Conservation (phyloP, 2,888 invertebrate genomes). For the Ellobium chinense region DNA sequence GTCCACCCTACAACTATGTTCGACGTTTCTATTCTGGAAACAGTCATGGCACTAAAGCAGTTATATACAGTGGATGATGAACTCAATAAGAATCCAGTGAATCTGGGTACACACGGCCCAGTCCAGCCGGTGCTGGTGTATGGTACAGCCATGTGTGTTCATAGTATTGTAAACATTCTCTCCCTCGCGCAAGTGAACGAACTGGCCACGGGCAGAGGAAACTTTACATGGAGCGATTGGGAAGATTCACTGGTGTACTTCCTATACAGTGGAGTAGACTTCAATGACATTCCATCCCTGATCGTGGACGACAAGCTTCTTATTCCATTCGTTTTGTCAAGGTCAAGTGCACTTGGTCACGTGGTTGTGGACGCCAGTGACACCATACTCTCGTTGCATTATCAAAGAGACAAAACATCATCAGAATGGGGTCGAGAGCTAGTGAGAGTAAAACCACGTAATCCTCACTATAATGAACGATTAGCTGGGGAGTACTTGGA, state of each 20-base stretch:
- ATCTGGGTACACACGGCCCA: neutral
- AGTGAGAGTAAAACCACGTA: neutral
- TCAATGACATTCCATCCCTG: conserved; percentile 10
- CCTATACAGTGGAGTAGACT: neutral
- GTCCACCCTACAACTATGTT: conserved; percentile 19
- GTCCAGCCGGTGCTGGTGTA: neutral
- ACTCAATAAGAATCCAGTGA: neutral
- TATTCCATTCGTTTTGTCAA: conserved; percentile 13
- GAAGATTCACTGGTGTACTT: conserved; percentile 17
- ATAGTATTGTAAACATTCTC: neutral
- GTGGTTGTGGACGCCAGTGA: conserved; percentile 12
- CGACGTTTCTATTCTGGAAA: conserved; percentile 27
- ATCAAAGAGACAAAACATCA: neutral
- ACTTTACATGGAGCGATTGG: neutral
- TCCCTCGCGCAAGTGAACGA: neutral
- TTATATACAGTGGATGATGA: neutral
- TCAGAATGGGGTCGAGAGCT: conserved; percentile 27
- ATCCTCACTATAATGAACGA: conserved; percentile 21
- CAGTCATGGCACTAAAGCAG: conserved; percentile 22
- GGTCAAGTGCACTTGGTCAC: conserved; percentile 22
- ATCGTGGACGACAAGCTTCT: conserved; percentile 21
- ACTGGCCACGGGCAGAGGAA: neutral
- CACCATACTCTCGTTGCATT: neutral
- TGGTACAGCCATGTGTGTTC: neutral
- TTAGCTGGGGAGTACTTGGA: conserved; percentile 13